Base-by-base conservation (phyloP, 2,888 invertebrate species). In the Dryomyza anilis region DNA sequence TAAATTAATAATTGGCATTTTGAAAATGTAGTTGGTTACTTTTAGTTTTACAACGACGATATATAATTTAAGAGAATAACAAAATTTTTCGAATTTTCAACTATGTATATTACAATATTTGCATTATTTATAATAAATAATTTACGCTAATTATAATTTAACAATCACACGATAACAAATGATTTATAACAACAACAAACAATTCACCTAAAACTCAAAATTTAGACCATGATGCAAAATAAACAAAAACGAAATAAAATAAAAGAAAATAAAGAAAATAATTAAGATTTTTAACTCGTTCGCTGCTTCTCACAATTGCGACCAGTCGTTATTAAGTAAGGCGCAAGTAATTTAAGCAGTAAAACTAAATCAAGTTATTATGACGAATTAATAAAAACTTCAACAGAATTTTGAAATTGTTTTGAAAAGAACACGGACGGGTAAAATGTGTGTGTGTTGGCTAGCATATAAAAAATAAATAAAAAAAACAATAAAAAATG, bases 351-450 rank as follows among this genome's bases (percentile, higher is more conserved):
- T n/a, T n/a, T n/a, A 6, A 25, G 50, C 25, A 23, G 33, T 27
- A 56, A 56, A 63, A 23, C 12, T 14, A 62, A 39, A 56, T 43
- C 29, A 64, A 16, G 27, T 50, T 57, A 50, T 64, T 64, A 58
- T 36, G n/a, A 58, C 16, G 64, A 58, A 64, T 43, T 57, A 33
- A 57, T 64, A 58, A 50, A 64, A 39, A 43, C n/a, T 50, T 57
- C 57, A 14, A 39, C 12, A 19, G 57, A 64, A 52, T 50, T 58
- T 27, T 64, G 58, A 29, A n/a, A n/a, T n/a, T n/a, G n/a, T n/a
- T n/a, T n/a, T n/a, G n/a, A n/a, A n/a, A n/a, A n/a, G n/a, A n/a
- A n/a, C n/a, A n/a, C n/a, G n/a, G n/a, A n/a, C n/a, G n/a, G n/a
- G n/a, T n/a, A n/a, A n/a, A n/a, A n/a, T n/a, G n/a, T n/a, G n/a